phyloP scores from a whole-genome alignment of 2,797 vertebrate species.

The Enteromius trimaculatus region DNA sequence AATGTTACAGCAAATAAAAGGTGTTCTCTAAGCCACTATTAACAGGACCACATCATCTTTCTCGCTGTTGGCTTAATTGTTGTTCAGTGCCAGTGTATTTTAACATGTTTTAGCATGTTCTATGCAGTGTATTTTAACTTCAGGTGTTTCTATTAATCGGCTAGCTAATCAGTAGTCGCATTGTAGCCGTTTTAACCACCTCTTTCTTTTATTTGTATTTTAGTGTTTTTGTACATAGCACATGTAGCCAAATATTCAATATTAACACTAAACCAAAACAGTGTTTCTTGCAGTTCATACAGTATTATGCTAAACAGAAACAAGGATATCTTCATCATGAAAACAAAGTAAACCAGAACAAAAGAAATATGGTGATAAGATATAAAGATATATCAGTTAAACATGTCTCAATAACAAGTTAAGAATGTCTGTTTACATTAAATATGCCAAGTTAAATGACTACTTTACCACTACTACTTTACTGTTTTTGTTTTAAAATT shows the following conservation, averaged over 20 bases:
- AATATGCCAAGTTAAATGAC: no score
- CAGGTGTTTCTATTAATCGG: neutral
- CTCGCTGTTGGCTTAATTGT: neutral
- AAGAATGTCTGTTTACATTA: no score
- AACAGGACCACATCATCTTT: slow-evolving; percentile 65
- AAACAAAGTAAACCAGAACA: neutral
- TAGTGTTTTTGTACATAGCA: neutral
- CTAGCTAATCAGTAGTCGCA: neutral
- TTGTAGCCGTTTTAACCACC: neutral
- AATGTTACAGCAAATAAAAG: slow-evolving; percentile 68
- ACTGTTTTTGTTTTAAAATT: no score
- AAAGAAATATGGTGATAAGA: no score
- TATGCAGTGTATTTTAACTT: neutral
- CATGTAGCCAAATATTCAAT: neutral
- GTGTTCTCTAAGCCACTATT: slow-evolving; percentile 67
- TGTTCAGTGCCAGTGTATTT: neutral
- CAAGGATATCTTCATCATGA: neutral
- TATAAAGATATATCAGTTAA: no score
- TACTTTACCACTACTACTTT: no score
- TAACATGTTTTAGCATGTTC: neutral
- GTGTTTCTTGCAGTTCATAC: neutral
- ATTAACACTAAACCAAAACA: neutral
- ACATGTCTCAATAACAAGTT: no score
- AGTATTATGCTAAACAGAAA: neutral
- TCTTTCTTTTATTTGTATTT: neutral